These are phyloP conservation scores for Megaceryle maxima DNA, from an alignment of 2,113 vertebrate species.

Conservation along the genomic window DNA sequence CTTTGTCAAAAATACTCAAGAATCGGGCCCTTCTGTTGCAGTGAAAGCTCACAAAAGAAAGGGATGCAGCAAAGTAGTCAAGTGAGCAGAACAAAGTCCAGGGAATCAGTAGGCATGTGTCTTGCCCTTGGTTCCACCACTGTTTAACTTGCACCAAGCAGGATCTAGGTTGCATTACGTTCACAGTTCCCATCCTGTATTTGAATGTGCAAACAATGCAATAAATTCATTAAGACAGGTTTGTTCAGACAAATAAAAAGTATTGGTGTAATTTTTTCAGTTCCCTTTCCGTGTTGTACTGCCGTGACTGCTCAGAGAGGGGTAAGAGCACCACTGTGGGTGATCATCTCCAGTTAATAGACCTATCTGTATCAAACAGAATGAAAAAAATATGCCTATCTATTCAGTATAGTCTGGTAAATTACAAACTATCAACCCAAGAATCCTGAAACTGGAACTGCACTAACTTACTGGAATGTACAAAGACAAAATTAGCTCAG, in stretches of 20 bases:
- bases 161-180: background rate
- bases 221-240: slow-evolving; percentile 45
- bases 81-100: background rate
- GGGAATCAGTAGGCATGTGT: background rate
- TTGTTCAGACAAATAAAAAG: slow-evolving; percentile 8
- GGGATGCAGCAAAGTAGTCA: background rate
- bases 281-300: background rate
- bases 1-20: background rate
- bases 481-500: background rate
- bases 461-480: background rate
- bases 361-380: background rate
- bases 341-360: background rate
- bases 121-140: background rate
- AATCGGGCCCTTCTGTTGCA: background rate
- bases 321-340: background rate
- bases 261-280: background rate
- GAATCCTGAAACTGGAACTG: background rate
- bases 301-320: background rate
- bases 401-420: background rate
- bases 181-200: slow-evolving; percentile 34
- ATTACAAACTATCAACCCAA: background rate
- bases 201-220: background rate
- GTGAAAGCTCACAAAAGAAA: background rate
- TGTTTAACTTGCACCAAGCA: background rate
- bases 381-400: background rate